phyloP scores from a whole-genome alignment of 2,113 vertebrate species.

The Gobius niger region DNA sequence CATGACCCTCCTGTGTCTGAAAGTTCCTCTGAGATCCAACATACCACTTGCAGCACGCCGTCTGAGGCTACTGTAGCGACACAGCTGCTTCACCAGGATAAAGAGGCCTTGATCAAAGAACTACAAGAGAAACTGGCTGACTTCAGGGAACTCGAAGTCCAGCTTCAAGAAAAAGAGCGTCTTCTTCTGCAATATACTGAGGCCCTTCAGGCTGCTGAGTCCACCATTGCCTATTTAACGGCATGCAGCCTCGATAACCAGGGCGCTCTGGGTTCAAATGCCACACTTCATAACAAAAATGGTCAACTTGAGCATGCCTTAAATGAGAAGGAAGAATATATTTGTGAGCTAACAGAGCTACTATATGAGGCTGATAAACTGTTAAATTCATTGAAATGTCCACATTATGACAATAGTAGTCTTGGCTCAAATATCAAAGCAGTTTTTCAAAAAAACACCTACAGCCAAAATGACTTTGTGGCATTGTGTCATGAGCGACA shows the following conservation, averaged over 20 bases:
- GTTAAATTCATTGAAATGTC: constrained; percentile 14
- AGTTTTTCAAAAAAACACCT: constrained; percentile 34
- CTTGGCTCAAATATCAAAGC: constrained; percentile 58
- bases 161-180: constrained; percentile 70
- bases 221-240: constrained; percentile 78
- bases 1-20: constrained; percentile 26
- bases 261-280: constrained; percentile 35
- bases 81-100: constrained; percentile 79
- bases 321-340: constrained; percentile 67
- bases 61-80: constrained; percentile 40
- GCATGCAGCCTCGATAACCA: constrained; percentile 76
- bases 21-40: constrained; percentile 16
- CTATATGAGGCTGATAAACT: constrained; percentile 59
- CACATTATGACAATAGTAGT: constrained; percentile 41
- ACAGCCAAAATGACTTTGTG: constrained; percentile 12
- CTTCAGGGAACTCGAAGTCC: constrained; percentile 61
- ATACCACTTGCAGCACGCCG: constrained; percentile 15
- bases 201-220: constrained; percentile 72
- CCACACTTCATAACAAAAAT: constrained; percentile 39
- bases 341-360: constrained; percentile 61
- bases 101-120: constrained; percentile 68
- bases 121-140: constrained; percentile 63
- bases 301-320: constrained; percentile 56
- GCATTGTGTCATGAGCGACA: constrained; percentile 32
- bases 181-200: constrained; percentile 61